Conservation (phyloP, 2,113 vertebrate genomes). For the Calyptomena viridis region DNA sequence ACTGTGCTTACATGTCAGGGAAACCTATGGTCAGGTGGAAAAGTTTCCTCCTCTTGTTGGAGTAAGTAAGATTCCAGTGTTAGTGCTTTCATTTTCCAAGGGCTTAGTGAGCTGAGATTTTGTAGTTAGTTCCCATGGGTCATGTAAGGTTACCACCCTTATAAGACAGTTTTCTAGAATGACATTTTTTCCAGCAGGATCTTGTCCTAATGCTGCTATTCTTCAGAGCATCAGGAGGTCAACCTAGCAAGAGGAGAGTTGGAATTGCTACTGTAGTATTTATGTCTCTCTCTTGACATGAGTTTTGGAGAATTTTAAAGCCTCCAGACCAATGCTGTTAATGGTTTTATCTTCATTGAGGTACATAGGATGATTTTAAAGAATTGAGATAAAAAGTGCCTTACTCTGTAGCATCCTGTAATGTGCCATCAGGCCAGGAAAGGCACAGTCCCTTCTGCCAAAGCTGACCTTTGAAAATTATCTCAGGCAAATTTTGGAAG, state of each 20-base stretch:
- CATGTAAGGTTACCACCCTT: neutral
- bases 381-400: rapidly evolving
- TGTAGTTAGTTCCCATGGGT: neutral
- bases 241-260: neutral
- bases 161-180: neutral
- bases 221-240: neutral
- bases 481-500: neutral
- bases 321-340: neutral
- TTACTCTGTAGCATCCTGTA: neutral
- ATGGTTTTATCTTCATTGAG: neutral
- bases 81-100: neutral
- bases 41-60: neutral
- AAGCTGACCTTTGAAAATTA: neutral
- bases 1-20: neutral
- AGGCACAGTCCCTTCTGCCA: neutral
- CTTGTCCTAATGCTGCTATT: neutral
- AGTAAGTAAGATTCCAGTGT: neutral
- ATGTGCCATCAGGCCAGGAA: neutral
- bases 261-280: neutral
- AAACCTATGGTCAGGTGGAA: neutral
- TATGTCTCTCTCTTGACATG: neutral
- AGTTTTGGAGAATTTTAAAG: neutral
- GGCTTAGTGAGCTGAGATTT: neutral
- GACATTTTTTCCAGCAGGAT: neutral
- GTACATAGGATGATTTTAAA: neutral